A percentile compares a stretch with the other conserved stretches of the same genome.
These are phyloP conservation scores for Trachurus trachurus DNA, from an alignment of 2,797 vertebrate genomes.

Conservation along the genomic window DNA sequence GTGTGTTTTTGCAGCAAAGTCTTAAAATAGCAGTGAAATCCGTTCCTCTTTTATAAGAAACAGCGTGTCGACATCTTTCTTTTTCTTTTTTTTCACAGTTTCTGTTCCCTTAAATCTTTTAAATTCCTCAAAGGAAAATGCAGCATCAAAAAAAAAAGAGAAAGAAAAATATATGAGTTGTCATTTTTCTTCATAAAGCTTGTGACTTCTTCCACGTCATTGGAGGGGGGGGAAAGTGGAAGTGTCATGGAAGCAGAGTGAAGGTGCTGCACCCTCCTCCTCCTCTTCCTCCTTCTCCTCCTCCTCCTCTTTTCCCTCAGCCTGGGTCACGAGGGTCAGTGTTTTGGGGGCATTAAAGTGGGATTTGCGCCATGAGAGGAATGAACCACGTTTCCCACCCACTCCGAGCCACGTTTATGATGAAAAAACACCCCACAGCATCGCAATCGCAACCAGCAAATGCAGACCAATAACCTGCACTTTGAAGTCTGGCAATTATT, in stretches of 20 bases:
- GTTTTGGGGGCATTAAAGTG: constrained; percentile 51
- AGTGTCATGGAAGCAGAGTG: constrained; percentile 30
- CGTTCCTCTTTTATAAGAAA: constrained; percentile 37
- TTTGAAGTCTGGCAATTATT: constrained; percentile 84
- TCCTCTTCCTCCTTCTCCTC: constrained; percentile 33
- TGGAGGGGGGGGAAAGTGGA: background rate
- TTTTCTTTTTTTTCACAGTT: constrained; percentile 20
- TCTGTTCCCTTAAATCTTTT: constrained; percentile 46
- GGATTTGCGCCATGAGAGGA: constrained; percentile 67
- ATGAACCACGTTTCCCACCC: constrained; percentile 52
- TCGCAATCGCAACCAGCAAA: constrained; percentile 64
- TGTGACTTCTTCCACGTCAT: constrained; percentile 10
- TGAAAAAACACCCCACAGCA: constrained; percentile 69
- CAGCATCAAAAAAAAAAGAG: constrained; percentile 1
- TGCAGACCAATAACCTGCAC: constrained; percentile 74
- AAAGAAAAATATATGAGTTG: too few relatives aligned
- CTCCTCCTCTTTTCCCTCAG: constrained; percentile 29
- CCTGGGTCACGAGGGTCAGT: constrained; percentile 59
- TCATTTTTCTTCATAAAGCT: constrained; percentile 19
- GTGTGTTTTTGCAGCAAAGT: constrained; percentile 25
- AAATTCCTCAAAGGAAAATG: constrained; percentile 11
- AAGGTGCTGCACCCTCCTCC: constrained; percentile 42
- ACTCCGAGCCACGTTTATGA: constrained; percentile 53
- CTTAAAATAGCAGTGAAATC: constrained; percentile 25
- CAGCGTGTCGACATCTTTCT: constrained; percentile 20